Percentiles rank a stretch among this genome's conserved stretches.
phyloP scores from a whole-genome alignment of 64 coral and sea anemone species.

The Trachythela sp. region DNA sequence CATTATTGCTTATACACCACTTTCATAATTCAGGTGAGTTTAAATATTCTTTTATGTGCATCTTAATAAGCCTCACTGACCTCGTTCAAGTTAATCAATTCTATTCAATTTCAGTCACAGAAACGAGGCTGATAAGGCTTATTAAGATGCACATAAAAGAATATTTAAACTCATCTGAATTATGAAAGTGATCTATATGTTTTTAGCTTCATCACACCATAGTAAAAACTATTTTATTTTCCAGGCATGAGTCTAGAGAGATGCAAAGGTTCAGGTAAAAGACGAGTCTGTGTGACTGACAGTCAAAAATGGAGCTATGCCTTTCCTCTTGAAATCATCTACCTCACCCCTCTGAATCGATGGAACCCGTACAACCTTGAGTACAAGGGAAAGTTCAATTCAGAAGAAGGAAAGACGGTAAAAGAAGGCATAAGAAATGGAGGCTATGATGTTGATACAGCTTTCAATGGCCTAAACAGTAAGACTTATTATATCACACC shows the following conservation, averaged over 20 bases:
- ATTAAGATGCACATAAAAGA: no score
- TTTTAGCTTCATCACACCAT: neutral
- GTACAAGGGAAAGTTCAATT: slow-evolving; percentile 39
- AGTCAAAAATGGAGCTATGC: slow-evolving; percentile 48
- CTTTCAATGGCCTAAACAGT: slow-evolving; percentile 47
- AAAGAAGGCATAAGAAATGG: slow-evolving; percentile 19
- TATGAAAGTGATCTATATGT: no score
- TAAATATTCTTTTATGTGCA: no score
- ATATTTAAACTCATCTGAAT: no score
- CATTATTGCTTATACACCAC: no score
- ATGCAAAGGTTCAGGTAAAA: slow-evolving; percentile 26
- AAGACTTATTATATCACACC: slow-evolving; percentile 34
- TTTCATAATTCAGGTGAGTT: no score
- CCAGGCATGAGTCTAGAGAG: slow-evolving; percentile 24
- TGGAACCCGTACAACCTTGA: slow-evolving; percentile 51
- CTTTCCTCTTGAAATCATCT: slow-evolving; percentile 52
- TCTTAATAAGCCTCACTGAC: no score
- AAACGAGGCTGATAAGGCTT: no score
- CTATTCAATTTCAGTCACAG: no score
- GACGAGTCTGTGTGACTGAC: neutral
- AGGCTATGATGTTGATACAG: neutral
- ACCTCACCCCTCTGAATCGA: slow-evolving; percentile 35
- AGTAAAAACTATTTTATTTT: neutral
- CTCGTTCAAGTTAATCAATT: no score
- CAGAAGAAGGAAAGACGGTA: slow-evolving; percentile 9